Base-by-base conservation (phyloP, 2,113 vertebrate species). In the Leuciscus idus region DNA sequence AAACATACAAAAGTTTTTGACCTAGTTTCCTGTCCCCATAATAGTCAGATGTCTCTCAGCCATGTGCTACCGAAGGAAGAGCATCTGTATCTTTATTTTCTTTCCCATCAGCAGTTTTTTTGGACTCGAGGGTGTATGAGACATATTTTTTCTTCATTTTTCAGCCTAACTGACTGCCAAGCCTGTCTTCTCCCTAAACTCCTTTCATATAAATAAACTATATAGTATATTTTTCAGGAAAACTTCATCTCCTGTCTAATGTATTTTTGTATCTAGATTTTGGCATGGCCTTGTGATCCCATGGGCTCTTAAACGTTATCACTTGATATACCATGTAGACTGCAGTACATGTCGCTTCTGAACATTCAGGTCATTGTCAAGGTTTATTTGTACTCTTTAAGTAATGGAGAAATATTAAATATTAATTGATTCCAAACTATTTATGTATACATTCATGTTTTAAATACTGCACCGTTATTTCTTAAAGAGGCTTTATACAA, bases 131-230 rank as follows among this genome's bases (percentile, higher is more conserved):
- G 39, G 76, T 84, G 50, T 81, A 52, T 1, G 48, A 39, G 75
- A 84, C 59, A 43, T n/a, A 57, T 84, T 84, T 68, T 84, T 84
- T 84, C 79, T 84, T 84, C 81, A 62, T 86, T 59, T 81, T 59
- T 81, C 66, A 61, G 48, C 78, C 17, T 39, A 26, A 59, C 77
- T 39, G 1, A 28, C 57, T 52, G 72, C 72, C 85, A 64, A 78
- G 75, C 68, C 66, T 78, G n/a, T 80, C 87, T 81, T 43, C 39
- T 82, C 81, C 75, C 80, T 80, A 57, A 82, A 76, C 86, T 28
- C 61, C 52, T 83, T 76, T 82, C 61, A 79, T 46, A 91, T 85
- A 89, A 88, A 91, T 87, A 89, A 91, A 84, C 84, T 39, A 7
- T 76, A 48, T 46, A 36, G 80, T 86, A 66, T 88, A 86, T 84